Evolutionary conservation across 2,113 vertebrate genomes (phyloP).

Genomic region (Sebastes fasciatus): DNA sequence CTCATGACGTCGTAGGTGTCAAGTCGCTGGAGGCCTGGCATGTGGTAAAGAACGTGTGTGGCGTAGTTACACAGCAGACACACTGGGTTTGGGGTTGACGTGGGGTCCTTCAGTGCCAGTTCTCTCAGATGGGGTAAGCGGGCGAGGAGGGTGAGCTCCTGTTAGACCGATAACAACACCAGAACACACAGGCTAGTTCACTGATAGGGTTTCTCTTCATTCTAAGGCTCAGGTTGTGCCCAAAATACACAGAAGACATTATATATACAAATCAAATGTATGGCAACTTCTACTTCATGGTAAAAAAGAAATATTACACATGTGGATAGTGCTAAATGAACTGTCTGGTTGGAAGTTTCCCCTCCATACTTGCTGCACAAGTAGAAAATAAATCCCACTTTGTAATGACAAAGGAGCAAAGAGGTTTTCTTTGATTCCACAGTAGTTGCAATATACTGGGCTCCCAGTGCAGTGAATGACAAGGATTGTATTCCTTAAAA

Average conservation of each 20-base stretch:
- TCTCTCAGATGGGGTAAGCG: conserved; percentile 83
- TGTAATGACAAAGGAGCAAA: conserved; percentile 25
- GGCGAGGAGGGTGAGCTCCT: conserved; percentile 89
- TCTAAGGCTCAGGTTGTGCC: background rate
- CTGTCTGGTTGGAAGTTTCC: conserved; percentile 7
- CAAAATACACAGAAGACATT: background rate
- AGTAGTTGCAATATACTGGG: background rate
- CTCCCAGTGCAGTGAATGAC: conserved; percentile 13
- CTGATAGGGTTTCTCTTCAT: background rate
- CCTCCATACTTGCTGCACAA: background rate
- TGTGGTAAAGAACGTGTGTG: conserved; percentile 90
- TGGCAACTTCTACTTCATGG: background rate
- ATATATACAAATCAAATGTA: background rate
- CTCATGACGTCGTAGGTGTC: conserved; percentile 88
- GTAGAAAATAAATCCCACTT: conserved; percentile 35
- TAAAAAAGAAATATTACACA: background rate
- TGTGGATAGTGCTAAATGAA: background rate
- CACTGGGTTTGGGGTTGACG: conserved; percentile 87
- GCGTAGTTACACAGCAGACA: conserved; percentile 91
- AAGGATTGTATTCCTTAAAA: conserved; percentile 47
- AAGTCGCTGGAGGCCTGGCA: conserved; percentile 87
- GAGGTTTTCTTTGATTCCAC: conserved; percentile 22
- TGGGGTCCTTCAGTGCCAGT: conserved; percentile 88
- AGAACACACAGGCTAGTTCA: conserved; percentile 1
- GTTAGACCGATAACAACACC: conserved; percentile 37